Evolutionary conservation across 1,140 invertebrate genomes (phyloP), one percentile per base, ranked within the genome.

Genomic region (Drosophila watanabei): DNA sequence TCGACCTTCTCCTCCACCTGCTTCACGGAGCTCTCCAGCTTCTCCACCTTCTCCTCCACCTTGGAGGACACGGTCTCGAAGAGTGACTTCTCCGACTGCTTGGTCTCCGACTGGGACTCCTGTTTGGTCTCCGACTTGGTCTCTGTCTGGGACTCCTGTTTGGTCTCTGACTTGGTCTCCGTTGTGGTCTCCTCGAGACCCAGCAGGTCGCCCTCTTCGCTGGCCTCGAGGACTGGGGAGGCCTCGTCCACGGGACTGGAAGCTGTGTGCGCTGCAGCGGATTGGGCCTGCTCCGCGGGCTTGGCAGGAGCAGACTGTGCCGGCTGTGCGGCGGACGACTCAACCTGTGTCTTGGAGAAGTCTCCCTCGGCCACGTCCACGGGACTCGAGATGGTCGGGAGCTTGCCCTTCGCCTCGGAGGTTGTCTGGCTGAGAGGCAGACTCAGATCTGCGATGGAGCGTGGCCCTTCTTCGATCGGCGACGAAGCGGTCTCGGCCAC

Each of bases 241-340:
- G 88, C 91, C 41, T 87, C 85, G 51, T 92, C 91, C 16, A 92
- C 79, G 10, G 91, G 91, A n/a, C 85, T 82, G 2, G 91, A 92
- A n/a, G 76, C 82, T n/a, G 91, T 92, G 13, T 69, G 56, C 2
- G 61, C 28, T 11, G 80, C 75, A 33, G 41, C 72, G 37, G 71
- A n/a, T 20, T 75, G 75, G 14, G 77, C 63, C 8, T 57, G 52
- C 30, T 91, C 85, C 11, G 75, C 85, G 6, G 77, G 79, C 24
- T 89, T 80, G 6, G 43, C 46, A 7, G 51, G n/a, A 24, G 49
- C 43, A 8, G 66, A 4, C 28, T 49, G 35, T 37, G 11, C 56
- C 43, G 46, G 6, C 11, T 63, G 60, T 0, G 48, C 2, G 11
- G 41, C 24, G 8, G 43, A 43, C 11, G 24, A 32, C 32, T 35